Base-by-base conservation (phyloP, 1,140 invertebrate genomes). In the Laodelphax striatellus region DNA sequence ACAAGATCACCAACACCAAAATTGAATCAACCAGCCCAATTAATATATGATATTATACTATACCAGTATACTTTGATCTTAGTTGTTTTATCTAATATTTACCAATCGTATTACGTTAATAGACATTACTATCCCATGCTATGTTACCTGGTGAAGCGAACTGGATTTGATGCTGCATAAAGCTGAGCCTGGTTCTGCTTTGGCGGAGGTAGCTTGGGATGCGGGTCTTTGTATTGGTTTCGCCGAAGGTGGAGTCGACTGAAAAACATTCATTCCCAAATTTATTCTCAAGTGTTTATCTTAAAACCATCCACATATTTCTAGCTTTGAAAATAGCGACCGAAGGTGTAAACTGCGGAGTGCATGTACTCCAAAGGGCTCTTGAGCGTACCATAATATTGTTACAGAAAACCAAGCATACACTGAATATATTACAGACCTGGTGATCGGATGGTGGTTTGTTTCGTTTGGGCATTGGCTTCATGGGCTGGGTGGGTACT, bases 131-230 rank as follows among this genome's bases (percentile, higher is more conserved):
- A 52, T 16, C 13, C 17, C 19, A 52, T 22, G 31, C 17, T 5
- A 9, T 54, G 34, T 62, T 24, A 62, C 58, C 52, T 64, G 59
- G 38, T 55, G 61, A 14, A 64, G 24, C 24, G 69, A 70, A 21
- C 71, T 73, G 9, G 75, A 77, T 22, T 73, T 72, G 38, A 74
- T 72, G 21, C 74, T 76, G 24, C 73, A 75, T 65, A 77, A 72
- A 5, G 66, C 75, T 62, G 80, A 82, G 1, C 82, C 79, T 5
- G 79, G 79, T 64, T 84, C 82, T 0, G 77, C 82, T 67, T 83
- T 83, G 0, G 82, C 73, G 16, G 80, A 82, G 0, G 81, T 82
- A 2, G 78, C 77, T 67, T 78, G 79, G 22, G 79, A 81, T 0
- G 76, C 72, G 11, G 80, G 73, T 17, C 46, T 50, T 50, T 22